phyloP scores from a whole-genome alignment of 2,888 invertebrate genomes.

The Dicyrtomina minuta region DNA sequence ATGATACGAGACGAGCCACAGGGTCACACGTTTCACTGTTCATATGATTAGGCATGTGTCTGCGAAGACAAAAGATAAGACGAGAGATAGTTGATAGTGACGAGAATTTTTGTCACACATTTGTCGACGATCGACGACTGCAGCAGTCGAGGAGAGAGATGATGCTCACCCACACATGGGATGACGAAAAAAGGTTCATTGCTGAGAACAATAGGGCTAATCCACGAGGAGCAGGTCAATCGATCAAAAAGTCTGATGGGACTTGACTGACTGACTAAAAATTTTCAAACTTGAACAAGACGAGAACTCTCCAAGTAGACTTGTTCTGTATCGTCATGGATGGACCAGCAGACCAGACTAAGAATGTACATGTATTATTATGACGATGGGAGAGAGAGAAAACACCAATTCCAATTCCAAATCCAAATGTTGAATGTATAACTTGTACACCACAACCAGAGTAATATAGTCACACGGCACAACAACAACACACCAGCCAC shows the following conservation, averaged over 20 bases:
- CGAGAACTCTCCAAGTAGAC: not conserved
- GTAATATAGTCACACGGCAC: not conserved
- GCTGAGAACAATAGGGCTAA: conserved; percentile 31
- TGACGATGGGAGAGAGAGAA: too few relatives aligned
- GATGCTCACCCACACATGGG: conserved; percentile 38
- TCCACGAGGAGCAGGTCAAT: conserved; percentile 38
- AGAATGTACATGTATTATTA: not conserved
- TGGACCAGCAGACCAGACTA: not conserved
- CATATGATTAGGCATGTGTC: conserved; percentile 35
- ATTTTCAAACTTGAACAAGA: too few relatives aligned
- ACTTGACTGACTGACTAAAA: not conserved
- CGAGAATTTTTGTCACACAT: conserved; percentile 37
- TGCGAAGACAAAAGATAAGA: conserved; percentile 25
- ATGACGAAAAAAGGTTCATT: conserved; percentile 21
- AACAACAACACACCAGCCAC: not conserved
- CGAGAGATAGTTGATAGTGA: conserved; percentile 21
- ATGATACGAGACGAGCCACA: conserved; percentile 15
- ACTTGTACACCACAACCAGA: not conserved
- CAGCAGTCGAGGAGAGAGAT: not conserved
- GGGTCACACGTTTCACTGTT: conserved; percentile 27
- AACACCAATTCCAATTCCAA: not conserved
- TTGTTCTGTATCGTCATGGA: conserved; percentile 2
- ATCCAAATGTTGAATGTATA: not conserved
- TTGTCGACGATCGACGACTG: not conserved
- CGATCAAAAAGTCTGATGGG: conserved; percentile 41